Percentiles rank a stretch among this genome's conserved stretches.
Evolutionary conservation across 1,140 invertebrate species (phyloP).

Genomic region (Drosophila pandora): DNA sequence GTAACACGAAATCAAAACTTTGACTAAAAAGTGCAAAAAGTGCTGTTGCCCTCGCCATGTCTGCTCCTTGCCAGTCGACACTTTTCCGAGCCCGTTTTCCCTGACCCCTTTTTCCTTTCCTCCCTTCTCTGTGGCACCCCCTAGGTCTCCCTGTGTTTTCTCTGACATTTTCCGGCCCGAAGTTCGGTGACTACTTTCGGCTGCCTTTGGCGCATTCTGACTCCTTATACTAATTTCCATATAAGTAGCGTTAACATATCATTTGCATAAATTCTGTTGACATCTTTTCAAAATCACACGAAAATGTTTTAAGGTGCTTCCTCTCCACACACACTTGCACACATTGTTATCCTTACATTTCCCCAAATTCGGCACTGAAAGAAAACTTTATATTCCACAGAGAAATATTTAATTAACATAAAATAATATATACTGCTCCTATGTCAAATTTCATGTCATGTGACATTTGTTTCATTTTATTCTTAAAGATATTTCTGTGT

Average conservation of each 20-base stretch:
- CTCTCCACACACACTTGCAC: constrained; percentile 33
- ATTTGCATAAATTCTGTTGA: constrained; percentile 83
- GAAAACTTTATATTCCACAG: constrained; percentile 5
- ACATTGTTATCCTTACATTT: constrained; percentile 51
- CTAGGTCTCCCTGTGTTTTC: not conserved
- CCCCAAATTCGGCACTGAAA: constrained; percentile 23
- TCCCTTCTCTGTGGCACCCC: not conserved
- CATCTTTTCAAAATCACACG: constrained; percentile 82
- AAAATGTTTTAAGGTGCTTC: constrained; percentile 79
- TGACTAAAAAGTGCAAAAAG: constrained; percentile 81
- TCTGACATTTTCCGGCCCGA: constrained; percentile 13
- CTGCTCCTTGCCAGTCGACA: constrained; percentile 45
- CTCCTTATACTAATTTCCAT: constrained; percentile 83
- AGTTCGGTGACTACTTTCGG: constrained; percentile 61
- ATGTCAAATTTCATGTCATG: not conserved
- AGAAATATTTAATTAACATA: not conserved
- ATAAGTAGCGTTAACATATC: constrained; percentile 83
- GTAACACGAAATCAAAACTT: constrained; percentile 82
- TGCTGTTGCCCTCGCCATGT: constrained; percentile 45
- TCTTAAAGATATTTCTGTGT: not conserved
- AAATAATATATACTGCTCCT: not conserved
- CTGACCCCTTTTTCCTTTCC: not conserved
- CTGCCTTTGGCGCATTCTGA: constrained; percentile 77
- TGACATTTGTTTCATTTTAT: not conserved
- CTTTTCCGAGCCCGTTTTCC: constrained; percentile 18